These are phyloP conservation scores for Melanostigma gelatinosum DNA, from an alignment of 2,113 vertebrate species.

Conservation along the genomic window DNA sequence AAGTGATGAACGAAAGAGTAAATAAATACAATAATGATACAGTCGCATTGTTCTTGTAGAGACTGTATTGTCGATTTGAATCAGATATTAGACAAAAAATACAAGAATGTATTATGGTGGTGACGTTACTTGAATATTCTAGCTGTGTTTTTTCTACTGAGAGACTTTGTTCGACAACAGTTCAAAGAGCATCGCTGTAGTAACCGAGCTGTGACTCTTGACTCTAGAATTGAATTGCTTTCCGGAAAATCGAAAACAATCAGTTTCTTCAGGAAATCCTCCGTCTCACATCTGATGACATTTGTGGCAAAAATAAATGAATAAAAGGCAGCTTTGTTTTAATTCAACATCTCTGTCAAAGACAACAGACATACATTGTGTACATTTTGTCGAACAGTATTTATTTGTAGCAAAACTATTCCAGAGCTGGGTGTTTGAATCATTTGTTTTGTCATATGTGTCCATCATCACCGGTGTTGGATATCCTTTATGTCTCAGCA, in stretches of 20 bases:
- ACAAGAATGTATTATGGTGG: background rate
- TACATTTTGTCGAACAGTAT: background rate
- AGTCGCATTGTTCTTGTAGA: background rate
- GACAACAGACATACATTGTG: background rate
- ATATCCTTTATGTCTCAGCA: slow-evolving; percentile 34
- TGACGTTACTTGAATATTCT: background rate
- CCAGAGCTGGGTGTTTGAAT: slow-evolving; percentile 55
- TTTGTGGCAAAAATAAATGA: background rate
- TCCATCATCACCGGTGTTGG: slow-evolving; percentile 46
- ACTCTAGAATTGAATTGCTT: slow-evolving; percentile 14
- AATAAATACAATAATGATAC: slow-evolving; percentile 1
- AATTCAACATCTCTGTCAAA: background rate
- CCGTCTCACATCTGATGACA: slow-evolving; percentile 1
- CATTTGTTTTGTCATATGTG: slow-evolving; percentile 43
- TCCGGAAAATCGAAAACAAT: background rate
- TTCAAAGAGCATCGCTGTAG: background rate
- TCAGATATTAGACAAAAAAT: background rate
- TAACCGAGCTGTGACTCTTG: background rate
- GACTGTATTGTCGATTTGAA: background rate
- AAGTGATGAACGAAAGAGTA: background rate
- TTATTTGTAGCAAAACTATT: slow-evolving; percentile 4
- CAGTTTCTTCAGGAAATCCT: slow-evolving; percentile 5
- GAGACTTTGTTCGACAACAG: background rate
- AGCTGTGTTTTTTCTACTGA: slow-evolving; percentile 3
- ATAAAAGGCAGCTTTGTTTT: background rate